Conservation (phyloP, 2,888 invertebrate genomes). For the Trachelus stipa region DNA sequence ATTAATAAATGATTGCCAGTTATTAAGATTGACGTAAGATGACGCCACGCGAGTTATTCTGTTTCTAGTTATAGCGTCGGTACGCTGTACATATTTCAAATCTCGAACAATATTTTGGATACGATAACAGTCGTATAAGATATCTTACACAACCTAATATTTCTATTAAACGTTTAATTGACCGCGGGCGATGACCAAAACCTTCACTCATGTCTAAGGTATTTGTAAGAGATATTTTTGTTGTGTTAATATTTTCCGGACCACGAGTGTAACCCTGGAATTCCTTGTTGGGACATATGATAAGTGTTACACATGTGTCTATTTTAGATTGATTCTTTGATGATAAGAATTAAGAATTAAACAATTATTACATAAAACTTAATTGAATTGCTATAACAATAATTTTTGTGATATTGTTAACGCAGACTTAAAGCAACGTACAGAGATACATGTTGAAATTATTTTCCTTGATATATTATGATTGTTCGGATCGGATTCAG, state of each 20-base stretch:
- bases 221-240: neutral
- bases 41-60: neutral
- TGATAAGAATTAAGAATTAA: neutral
- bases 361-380: neutral
- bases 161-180: neutral
- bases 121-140: neutral
- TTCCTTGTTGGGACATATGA: neutral
- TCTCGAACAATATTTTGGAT: neutral
- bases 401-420: neutral
- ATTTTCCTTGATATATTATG: neutral
- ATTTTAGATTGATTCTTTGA: neutral
- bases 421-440: neutral
- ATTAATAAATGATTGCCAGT: neutral
- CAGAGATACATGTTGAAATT: neutral
- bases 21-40: neutral
- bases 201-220: neutral
- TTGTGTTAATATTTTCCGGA: neutral
- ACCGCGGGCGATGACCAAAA: neutral
- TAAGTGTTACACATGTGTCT: neutral
- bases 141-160: neutral
- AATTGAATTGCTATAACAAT: neutral
- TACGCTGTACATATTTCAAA: neutral
- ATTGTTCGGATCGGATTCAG: neutral
- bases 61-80: neutral
- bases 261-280: neutral